A percentile compares a stretch with the other conserved stretches of the same genome.
phyloP scores from a whole-genome alignment of 1,140 invertebrate genomes.

The Helicoverpa zea region DNA sequence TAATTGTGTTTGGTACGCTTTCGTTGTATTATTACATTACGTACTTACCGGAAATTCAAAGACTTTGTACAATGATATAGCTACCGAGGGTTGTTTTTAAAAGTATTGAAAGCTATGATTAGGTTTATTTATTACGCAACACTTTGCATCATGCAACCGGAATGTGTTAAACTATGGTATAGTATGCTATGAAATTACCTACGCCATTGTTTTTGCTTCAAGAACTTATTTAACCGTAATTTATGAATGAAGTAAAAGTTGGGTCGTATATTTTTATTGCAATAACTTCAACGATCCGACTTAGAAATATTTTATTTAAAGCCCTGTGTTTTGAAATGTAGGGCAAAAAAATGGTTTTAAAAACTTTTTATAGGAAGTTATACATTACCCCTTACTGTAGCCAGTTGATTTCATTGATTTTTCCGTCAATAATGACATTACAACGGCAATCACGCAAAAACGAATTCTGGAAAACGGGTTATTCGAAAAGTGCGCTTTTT shows the following conservation, averaged over 20 bases:
- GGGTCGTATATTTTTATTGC: background rate
- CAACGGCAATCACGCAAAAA: slow-evolving; percentile 1
- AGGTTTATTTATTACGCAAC: slow-evolving; percentile 8
- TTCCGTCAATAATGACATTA: slow-evolving; percentile 17
- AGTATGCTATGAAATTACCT: slow-evolving; percentile 7
- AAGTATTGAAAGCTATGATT: slow-evolving; percentile 11
- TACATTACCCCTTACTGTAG: background rate
- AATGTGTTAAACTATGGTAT: background rate
- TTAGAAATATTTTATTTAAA: too few species aligned
- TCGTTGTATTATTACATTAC: slow-evolving; percentile 38
- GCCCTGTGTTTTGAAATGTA: too few species aligned
- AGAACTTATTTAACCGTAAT: slow-evolving; percentile 27
- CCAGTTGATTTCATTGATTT: slow-evolving; percentile 23
- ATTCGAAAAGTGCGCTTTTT: slow-evolving; percentile 5
- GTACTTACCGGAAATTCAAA: slow-evolving; percentile 40
- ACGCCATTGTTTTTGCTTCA: background rate
- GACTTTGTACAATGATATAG: slow-evolving; percentile 10
- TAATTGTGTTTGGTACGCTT: slow-evolving; percentile 39
- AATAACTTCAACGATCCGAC: background rate
- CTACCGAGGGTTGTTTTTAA: slow-evolving; percentile 17
- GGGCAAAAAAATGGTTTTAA: background rate
- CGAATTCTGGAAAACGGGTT: background rate
- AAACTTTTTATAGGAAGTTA: background rate
- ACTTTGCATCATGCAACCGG: slow-evolving; percentile 28
- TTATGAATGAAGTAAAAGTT: slow-evolving; percentile 4